Evolutionary conservation across 2,888 invertebrate species (phyloP).

Genomic region (Nephrotoma appendiculata): DNA sequence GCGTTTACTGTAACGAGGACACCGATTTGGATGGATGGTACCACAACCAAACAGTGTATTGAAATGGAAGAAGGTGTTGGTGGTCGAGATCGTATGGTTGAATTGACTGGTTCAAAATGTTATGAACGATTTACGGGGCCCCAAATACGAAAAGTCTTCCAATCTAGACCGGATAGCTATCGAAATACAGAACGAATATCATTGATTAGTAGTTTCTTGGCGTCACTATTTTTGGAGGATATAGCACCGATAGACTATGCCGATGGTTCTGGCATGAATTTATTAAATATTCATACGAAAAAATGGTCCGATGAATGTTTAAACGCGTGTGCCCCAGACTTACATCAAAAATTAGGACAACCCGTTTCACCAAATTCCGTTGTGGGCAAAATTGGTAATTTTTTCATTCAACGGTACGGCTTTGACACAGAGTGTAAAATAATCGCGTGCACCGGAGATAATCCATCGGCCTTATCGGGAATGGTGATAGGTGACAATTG

Average conservation of each 20-base stretch:
- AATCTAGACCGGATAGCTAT: conserved; percentile 53
- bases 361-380: conserved; percentile 55
- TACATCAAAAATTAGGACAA: conserved; percentile 56
- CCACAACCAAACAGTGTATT: conserved; percentile 55
- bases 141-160: conserved; percentile 81
- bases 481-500: conserved; percentile 67
- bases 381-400: conserved; percentile 59
- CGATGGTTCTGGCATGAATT: conserved; percentile 95
- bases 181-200: conserved; percentile 74
- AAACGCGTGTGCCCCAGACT: conserved; percentile 59
- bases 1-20: conserved; percentile 67
- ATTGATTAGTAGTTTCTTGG: conserved; percentile 83
- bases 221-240: conserved; percentile 72
- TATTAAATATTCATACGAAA: conserved; percentile 66
- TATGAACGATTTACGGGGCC: conserved; percentile 64
- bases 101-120: conserved; percentile 30
- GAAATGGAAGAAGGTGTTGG: conserved; percentile 71
- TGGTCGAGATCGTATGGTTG: conserved; percentile 33
- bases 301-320: conserved; percentile 63
- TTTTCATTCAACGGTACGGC: conserved; percentile 75
- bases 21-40: conserved; percentile 91
- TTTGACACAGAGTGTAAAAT: conserved; percentile 68
- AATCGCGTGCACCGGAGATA: conserved; percentile 89
- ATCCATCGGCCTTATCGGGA: conserved; percentile 74
- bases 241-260: conserved; percentile 83